A percentile compares a stretch with the other conserved stretches of the same genome.
Conservation (phyloP, 1,140 invertebrate genomes). For the Ceratina calcarata region DNA sequence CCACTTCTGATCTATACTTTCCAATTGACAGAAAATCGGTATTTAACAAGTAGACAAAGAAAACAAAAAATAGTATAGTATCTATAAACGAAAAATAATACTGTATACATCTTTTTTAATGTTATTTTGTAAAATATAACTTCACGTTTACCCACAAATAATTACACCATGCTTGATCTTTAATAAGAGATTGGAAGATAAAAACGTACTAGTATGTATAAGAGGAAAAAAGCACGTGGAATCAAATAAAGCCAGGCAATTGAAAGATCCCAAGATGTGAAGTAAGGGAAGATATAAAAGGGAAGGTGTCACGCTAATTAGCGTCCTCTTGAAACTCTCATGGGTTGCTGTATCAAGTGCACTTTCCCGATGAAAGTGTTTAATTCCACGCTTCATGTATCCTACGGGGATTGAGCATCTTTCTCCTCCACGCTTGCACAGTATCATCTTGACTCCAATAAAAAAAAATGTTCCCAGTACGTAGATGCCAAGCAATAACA, state of each 20-base stretch:
- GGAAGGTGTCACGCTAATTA: conserved; percentile 54
- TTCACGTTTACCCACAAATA: not conserved
- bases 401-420: conserved; percentile 29
- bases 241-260: not conserved
- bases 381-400: conserved; percentile 58
- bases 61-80: not conserved
- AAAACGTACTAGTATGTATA: not conserved
- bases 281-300: not conserved
- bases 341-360: conserved; percentile 51
- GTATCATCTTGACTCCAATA: conserved; percentile 8
- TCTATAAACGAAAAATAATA: not conserved
- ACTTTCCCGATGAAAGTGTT: conserved; percentile 61
- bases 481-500: too few relatives aligned
- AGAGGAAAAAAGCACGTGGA: not conserved
- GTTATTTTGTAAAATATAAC: not conserved
- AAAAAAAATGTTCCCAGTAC: not conserved
- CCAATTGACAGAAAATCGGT: not conserved
- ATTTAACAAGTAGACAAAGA: not conserved
- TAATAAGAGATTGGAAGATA: not conserved
- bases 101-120: too few relatives aligned
- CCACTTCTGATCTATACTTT: too few relatives aligned
- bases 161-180: not conserved
- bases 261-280: not conserved
- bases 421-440: not conserved
- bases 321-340: conserved; percentile 46